These are phyloP conservation scores for Drosophila yakuba DNA, from an alignment of 1,140 invertebrate genomes.

Conservation along the genomic window DNA sequence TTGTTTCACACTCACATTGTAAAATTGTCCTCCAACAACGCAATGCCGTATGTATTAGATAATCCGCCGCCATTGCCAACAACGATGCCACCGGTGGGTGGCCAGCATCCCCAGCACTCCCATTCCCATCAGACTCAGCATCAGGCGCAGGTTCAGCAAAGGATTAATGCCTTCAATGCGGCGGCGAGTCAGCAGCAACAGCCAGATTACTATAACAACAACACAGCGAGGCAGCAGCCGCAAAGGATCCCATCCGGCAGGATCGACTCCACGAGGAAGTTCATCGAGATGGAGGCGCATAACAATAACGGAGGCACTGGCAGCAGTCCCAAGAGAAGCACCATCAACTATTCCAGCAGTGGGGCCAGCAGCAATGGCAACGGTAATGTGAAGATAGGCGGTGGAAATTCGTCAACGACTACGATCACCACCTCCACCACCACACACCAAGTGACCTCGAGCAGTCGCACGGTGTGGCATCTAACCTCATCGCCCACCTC, in stretches of 20 bases:
- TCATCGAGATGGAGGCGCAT: slow-evolving; percentile 77
- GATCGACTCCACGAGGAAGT: slow-evolving; percentile 69
- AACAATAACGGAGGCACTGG: slow-evolving; percentile 26
- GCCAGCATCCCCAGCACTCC: slow-evolving; percentile 60
- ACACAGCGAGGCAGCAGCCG: slow-evolving; percentile 6
- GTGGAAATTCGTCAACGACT: slow-evolving; percentile 25
- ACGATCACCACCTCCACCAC: slow-evolving; percentile 46
- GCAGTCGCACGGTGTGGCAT: slow-evolving; percentile 83
- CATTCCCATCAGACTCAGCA: slow-evolving; percentile 60
- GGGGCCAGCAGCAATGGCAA: slow-evolving; percentile 78
- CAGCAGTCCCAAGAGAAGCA: slow-evolving; percentile 48
- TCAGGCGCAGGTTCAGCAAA: slow-evolving; percentile 77
- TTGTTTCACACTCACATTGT: slow-evolving; percentile 41
- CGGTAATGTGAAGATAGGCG: slow-evolving; percentile 60
- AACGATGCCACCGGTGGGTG: slow-evolving; percentile 80
- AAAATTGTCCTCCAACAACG: slow-evolving; percentile 48
- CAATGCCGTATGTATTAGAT: slow-evolving; percentile 61
- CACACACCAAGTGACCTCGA: slow-evolving; percentile 57
- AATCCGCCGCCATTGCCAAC: slow-evolving; percentile 84
- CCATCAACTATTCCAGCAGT: slow-evolving; percentile 65
- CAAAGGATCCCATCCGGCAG: slow-evolving; percentile 64
- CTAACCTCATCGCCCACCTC: slow-evolving; percentile 74
- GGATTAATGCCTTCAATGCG: slow-evolving; percentile 82
- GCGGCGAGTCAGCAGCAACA: slow-evolving; percentile 52
- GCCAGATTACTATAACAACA: slow-evolving; percentile 1